These are phyloP conservation scores for Magallana gigas DNA, from an alignment of 1,140 invertebrate species.

Conservation along the genomic window DNA sequence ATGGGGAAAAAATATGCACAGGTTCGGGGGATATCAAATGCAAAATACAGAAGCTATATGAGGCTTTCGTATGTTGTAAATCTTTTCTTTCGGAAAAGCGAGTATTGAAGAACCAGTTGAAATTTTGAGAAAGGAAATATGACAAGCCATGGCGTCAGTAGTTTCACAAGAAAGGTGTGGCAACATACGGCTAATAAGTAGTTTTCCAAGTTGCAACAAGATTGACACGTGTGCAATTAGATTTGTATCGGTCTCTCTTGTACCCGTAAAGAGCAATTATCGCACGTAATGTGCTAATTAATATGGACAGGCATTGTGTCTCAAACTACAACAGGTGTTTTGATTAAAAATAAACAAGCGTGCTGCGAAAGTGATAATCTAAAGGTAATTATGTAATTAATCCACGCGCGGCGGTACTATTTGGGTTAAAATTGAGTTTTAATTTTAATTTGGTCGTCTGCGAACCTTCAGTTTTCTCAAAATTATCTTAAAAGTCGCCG, in stretches of 20 bases:
- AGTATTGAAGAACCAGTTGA: no score
- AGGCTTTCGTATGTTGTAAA: no score
- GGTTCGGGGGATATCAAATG: no score
- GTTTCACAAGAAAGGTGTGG: neutral
- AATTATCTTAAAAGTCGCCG: neutral
- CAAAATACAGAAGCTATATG: no score
- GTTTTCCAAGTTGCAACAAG: constrained; percentile 30
- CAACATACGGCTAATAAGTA: neutral
- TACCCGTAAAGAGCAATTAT: constrained; percentile 3
- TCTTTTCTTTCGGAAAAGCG: no score
- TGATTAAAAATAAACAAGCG: neutral
- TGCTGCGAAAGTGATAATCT: constrained; percentile 13
- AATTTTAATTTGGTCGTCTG: constrained; percentile 3
- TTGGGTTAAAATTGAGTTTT: neutral
- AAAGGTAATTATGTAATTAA: neutral
- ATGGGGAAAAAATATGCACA: no score
- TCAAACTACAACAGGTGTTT: neutral
- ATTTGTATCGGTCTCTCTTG: neutral
- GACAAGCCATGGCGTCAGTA: neutral
- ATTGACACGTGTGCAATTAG: constrained; percentile 30
- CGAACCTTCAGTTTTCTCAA: neutral
- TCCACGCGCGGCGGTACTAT: neutral
- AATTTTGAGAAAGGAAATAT: no score
- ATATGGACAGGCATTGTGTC: neutral
- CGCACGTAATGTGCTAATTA: constrained; percentile 19